phyloP scores from a whole-genome alignment of 2,113 vertebrate species.

The Lichenostomus cassidix region DNA sequence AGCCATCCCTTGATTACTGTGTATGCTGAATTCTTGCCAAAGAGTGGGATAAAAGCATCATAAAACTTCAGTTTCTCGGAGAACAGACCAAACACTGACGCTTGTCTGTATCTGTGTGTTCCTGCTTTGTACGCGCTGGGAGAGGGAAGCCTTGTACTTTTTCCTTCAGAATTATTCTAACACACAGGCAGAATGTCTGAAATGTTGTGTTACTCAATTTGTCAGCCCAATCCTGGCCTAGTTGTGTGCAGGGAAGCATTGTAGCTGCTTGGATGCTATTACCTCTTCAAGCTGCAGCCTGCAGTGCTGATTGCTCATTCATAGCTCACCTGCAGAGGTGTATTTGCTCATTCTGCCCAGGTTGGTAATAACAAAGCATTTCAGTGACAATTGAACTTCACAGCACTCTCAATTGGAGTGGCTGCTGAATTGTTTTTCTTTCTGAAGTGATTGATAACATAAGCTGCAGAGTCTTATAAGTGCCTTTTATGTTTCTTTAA shows the following conservation, averaged over 20 bases:
- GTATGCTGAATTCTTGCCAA: background rate
- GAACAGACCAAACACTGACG: background rate
- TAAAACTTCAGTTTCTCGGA: background rate
- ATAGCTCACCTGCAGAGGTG: constrained; percentile 31
- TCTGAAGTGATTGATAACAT: constrained; percentile 10
- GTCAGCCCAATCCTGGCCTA: background rate
- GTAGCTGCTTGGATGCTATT: constrained; percentile 4
- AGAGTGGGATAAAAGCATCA: background rate
- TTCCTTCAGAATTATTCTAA: background rate
- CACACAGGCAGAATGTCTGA: background rate
- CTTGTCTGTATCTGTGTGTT: background rate
- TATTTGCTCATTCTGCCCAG: constrained; percentile 37
- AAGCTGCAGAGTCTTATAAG: background rate
- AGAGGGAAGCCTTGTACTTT: background rate
- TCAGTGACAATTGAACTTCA: constrained; percentile 19
- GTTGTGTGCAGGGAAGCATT: background rate
- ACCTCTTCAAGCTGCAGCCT: constrained; percentile 30
- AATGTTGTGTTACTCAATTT: background rate
- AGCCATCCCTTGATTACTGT: background rate
- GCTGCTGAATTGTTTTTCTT: constrained; percentile 29
- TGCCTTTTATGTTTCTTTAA: background rate
- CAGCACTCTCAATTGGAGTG: background rate
- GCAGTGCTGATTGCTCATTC: constrained; percentile 45
- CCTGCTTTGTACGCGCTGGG: fast-evolving
- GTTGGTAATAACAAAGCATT: constrained; percentile 37